Conservation (phyloP, 2,888 invertebrate species). For the Parelbella ahira region DNA sequence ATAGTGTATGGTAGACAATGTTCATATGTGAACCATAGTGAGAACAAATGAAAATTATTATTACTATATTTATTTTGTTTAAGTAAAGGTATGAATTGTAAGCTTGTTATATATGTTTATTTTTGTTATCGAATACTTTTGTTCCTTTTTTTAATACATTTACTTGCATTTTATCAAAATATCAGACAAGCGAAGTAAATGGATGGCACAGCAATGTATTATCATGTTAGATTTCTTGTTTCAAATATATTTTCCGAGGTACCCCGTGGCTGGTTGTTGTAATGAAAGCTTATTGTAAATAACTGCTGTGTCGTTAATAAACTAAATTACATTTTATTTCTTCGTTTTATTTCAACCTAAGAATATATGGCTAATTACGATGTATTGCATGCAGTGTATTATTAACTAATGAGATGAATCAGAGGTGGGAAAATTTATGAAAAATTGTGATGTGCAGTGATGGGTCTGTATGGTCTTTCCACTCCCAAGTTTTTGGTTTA, state of each 20-base stretch:
- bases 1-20: slow-evolving; percentile 14
- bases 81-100: slow-evolving; percentile 22
- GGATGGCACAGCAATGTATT: no score
- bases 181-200: slow-evolving; percentile 6
- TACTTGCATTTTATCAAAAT: slow-evolving; percentile 21
- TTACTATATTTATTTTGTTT: slow-evolving; percentile 12
- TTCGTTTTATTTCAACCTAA: slow-evolving; percentile 6
- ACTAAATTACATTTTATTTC: slow-evolving; percentile 10
- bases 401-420: no score
- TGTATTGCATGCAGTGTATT: no score
- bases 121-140: slow-evolving; percentile 18
- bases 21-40: slow-evolving; percentile 13
- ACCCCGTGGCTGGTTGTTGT: slow-evolving; percentile 8
- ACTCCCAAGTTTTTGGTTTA: no score
- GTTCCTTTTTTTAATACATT: slow-evolving; percentile 20
- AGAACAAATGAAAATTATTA: slow-evolving; percentile 17
- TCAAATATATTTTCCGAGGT: slow-evolving; percentile 9
- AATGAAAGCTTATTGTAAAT: slow-evolving; percentile 17
- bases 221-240: no score
- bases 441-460: no score
- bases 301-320: slow-evolving; percentile 23
- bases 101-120: slow-evolving; percentile 21
- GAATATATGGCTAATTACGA: no score
- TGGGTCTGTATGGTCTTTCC: no score
- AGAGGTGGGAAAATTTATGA: no score